phyloP scores from a whole-genome alignment of 2,888 invertebrate genomes.

The Hydroisotoma schaefferi region DNA sequence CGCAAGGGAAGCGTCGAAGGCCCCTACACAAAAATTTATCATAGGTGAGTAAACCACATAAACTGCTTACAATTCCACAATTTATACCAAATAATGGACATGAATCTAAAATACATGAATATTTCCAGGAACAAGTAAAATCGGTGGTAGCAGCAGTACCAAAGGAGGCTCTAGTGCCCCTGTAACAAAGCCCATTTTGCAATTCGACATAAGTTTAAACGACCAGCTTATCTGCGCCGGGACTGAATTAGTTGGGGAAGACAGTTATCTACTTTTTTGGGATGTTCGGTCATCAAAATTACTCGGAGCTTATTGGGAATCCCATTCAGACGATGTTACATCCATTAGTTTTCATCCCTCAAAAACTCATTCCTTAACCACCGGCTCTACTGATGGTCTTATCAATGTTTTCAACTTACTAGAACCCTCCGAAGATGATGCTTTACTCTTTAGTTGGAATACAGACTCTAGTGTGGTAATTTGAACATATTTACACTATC shows the following conservation, averaged over 20 bases:
- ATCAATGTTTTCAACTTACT: slow-evolving; percentile 78
- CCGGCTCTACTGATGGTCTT: slow-evolving; percentile 78
- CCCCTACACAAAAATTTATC: slow-evolving; percentile 31
- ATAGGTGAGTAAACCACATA: slow-evolving; percentile 23
- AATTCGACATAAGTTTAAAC: slow-evolving; percentile 71
- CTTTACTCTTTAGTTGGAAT: slow-evolving; percentile 71
- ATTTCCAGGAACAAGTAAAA: no score
- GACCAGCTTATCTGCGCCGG: slow-evolving; percentile 71
- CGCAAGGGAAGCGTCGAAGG: slow-evolving; percentile 15
- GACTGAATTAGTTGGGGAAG: slow-evolving; percentile 65
- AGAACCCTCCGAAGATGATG: slow-evolving; percentile 72
- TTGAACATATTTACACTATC: slow-evolving; percentile 10
- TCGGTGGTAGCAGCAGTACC: slow-evolving; percentile 18
- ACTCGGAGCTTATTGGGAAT: slow-evolving; percentile 77
- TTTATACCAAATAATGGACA: no score
- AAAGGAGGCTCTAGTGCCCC: slow-evolving; percentile 45
- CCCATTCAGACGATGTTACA: slow-evolving; percentile 77
- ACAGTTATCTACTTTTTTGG: slow-evolving; percentile 76
- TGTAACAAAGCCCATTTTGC: slow-evolving; percentile 57
- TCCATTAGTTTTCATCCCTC: slow-evolving; percentile 68
- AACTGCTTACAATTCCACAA: no score
- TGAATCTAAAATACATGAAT: no score
- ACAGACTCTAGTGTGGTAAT: slow-evolving; percentile 70
- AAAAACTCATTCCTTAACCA: slow-evolving; percentile 64
- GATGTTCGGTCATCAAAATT: slow-evolving; percentile 62